These are phyloP conservation scores for Nesogale talazaci DNA, from an alignment of 2,113 vertebrate species.

Conservation along the genomic window DNA sequence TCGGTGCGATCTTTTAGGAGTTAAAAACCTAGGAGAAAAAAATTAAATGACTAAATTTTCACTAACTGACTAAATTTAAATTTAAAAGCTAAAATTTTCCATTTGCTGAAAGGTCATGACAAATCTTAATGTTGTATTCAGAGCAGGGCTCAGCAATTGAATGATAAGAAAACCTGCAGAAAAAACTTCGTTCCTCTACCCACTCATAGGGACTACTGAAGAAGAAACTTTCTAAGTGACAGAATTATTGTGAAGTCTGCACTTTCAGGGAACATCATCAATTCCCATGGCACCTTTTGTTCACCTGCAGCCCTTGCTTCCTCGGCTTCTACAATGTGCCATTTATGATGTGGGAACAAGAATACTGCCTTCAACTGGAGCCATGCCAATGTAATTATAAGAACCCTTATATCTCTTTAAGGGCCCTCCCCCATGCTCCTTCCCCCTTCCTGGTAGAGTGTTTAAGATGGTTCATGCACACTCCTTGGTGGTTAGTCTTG, in stretches of 20 bases:
- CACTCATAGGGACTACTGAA: constrained; percentile 54
- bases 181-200: constrained; percentile 35
- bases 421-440: neutral
- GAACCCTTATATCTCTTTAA: neutral
- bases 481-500: neutral
- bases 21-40: constrained; percentile 62
- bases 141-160: neutral
- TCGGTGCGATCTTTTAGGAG: neutral
- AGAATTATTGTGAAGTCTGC: constrained; percentile 19
- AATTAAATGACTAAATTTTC: constrained; percentile 10
- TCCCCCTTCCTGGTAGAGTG: neutral
- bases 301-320: constrained; percentile 23
- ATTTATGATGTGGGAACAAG: neutral
- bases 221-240: constrained; percentile 43
- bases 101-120: constrained; percentile 52
- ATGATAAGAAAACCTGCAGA: constrained; percentile 42
- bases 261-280: neutral
- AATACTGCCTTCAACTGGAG: neutral
- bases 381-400: neutral
- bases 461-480: neutral
- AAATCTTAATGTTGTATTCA: constrained; percentile 49
- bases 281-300: constrained; percentile 14
- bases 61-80: too few relatives aligned
- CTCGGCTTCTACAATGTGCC: constrained; percentile 8
- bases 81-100: constrained; percentile 47